Evolutionary conservation across 2,113 vertebrate genomes (phyloP).

Genomic region (Fulmarus glacialis): DNA sequence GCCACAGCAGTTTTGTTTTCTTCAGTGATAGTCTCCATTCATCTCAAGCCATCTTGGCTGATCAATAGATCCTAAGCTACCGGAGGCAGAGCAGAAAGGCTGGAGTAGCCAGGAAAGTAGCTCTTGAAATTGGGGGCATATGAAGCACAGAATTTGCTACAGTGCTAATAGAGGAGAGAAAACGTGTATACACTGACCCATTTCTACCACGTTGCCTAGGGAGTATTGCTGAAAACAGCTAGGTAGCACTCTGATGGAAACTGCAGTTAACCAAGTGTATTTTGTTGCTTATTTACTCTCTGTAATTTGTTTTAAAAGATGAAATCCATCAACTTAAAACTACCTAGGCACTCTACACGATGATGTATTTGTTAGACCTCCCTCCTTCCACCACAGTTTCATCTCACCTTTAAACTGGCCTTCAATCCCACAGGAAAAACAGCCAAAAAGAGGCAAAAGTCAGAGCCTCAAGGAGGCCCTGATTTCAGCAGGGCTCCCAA

Average conservation of each 20-base stretch:
- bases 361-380: neutral
- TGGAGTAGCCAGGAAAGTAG: neutral
- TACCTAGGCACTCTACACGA: neutral
- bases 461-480: neutral
- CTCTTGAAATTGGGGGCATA: neutral
- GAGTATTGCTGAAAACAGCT: neutral
- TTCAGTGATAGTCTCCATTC: neutral
- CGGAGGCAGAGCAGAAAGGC: neutral
- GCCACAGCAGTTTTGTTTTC: neutral
- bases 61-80: neutral
- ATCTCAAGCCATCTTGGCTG: neutral
- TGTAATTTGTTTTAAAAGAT: neutral
- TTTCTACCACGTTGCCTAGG: neutral
- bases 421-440: neutral
- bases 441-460: neutral
- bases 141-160: neutral
- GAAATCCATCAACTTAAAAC: neutral
- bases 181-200: neutral
- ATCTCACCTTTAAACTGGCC: neutral
- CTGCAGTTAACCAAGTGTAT: neutral
- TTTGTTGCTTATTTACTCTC: neutral
- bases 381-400: neutral
- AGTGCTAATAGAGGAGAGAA: neutral
- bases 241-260: neutral
- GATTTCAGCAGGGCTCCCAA: neutral